Percentiles rank a stretch among this genome's conserved stretches.
These are phyloP conservation scores for Glaucopsyche alexis DNA, from an alignment of 2,888 invertebrate species.

Conservation along the genomic window DNA sequence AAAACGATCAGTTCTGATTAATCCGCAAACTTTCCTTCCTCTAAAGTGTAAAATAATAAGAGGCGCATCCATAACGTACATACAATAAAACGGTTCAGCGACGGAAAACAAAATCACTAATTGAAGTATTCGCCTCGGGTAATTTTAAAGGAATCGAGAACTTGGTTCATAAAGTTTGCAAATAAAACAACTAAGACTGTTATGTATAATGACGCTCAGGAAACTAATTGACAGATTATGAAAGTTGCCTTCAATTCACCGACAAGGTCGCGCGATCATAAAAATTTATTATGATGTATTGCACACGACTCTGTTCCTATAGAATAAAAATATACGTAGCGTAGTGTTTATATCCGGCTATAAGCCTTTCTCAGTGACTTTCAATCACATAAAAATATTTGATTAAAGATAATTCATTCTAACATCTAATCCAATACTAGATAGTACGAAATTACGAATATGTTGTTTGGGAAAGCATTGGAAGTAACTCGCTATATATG, in stretches of 20 bases:
- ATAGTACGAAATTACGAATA: too few relatives aligned
- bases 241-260: not conserved
- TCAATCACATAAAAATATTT: too few relatives aligned
- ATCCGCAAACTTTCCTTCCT: not conserved
- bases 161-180: not conserved
- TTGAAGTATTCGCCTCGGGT: not conserved
- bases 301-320: not conserved
- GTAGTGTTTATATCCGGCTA: too few relatives aligned
- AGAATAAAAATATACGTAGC: not conserved
- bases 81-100: not conserved
- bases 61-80: not conserved
- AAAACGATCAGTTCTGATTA: not conserved
- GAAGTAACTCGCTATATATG: too few relatives aligned
- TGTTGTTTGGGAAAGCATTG: too few relatives aligned
- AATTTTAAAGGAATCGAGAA: not conserved
- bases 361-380: too few relatives aligned
- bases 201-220: not conserved
- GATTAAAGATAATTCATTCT: too few relatives aligned
- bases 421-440: too few relatives aligned
- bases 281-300: not conserved
- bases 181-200: not conserved
- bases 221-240: constrained; percentile 13
- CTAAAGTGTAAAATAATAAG: not conserved
- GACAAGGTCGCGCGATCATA: not conserved
- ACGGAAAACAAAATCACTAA: constrained; percentile 9